Percentiles rank a stretch among this genome's conserved stretches.
Evolutionary conservation across 2,113 vertebrate genomes (phyloP).

Genomic region (Callipepla squamata): DNA sequence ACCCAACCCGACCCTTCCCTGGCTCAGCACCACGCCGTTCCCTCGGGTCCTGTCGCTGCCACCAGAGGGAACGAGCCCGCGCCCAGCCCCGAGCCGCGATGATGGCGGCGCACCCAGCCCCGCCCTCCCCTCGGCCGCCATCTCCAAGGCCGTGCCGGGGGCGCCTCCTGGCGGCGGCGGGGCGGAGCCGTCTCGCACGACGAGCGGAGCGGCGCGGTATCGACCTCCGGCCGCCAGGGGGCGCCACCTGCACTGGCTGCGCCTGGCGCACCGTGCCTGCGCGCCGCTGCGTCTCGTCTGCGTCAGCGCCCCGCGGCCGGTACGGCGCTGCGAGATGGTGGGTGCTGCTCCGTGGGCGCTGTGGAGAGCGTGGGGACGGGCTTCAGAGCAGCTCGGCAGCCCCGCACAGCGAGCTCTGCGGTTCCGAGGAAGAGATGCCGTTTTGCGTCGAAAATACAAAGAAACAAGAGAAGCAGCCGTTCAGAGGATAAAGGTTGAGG

Average conservation of each 20-base stretch:
- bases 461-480: neutral
- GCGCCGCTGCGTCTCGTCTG: too few relatives aligned
- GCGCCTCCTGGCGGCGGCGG: neutral
- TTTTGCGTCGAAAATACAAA: neutral
- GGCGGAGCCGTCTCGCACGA: neutral
- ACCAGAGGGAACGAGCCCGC: neutral
- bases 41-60: too few relatives aligned
- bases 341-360: too few relatives aligned
- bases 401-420: neutral
- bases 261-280: neutral
- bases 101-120: neutral
- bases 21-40: neutral
- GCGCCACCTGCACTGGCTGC: neutral
- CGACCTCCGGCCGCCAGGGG: conserved; percentile 9
- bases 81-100: neutral
- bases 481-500: neutral
- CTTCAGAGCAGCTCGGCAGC: neutral
- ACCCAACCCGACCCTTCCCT: neutral
- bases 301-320: neutral
- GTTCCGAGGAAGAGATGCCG: neutral
- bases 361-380: neutral
- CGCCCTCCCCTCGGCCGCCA: neutral
- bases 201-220: neutral
- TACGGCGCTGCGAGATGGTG: neutral
- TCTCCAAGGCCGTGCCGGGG: neutral